Percentiles rank a stretch among this genome's conserved stretches.
Evolutionary conservation across 2,888 invertebrate species (phyloP).

Genomic region (Trissonchulus latispiculum): DNA sequence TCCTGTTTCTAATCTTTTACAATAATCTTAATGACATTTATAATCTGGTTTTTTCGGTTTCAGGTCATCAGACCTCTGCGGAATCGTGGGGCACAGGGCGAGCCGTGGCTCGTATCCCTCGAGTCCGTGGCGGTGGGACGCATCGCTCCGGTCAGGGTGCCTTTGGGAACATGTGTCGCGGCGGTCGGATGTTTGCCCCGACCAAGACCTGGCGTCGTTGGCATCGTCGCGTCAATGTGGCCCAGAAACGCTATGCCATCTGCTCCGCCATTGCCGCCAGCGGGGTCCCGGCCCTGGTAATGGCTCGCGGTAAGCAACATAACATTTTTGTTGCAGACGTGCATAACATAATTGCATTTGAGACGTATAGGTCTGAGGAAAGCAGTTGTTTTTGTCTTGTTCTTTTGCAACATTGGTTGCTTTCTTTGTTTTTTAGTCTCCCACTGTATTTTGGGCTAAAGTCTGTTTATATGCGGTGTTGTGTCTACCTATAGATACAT

Average conservation of each 20-base stretch:
- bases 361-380: too few relatives aligned
- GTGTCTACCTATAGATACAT: too few relatives aligned
- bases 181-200: conserved; percentile 99
- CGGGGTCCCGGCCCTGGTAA: conserved; percentile 88
- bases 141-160: conserved; percentile 99
- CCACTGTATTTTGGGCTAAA: too few relatives aligned
- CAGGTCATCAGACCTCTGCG: conserved; percentile 98
- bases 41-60: too few relatives aligned
- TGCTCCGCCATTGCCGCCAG: conserved; percentile 95
- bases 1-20: too few relatives aligned
- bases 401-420: too few relatives aligned
- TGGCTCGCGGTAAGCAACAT: conserved; percentile 78
- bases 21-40: too few relatives aligned
- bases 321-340: too few relatives aligned
- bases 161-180: conserved; percentile 99
- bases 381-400: too few relatives aligned
- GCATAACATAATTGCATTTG: too few relatives aligned
- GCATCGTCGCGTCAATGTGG: conserved; percentile 91
- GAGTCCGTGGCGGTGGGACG: conserved; percentile 99
- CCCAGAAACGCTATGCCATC: conserved; percentile 88
- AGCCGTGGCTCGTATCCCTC: conserved; percentile 99
- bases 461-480: too few relatives aligned
- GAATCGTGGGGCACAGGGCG: conserved; percentile 99
- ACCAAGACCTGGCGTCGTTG: conserved; percentile 95
- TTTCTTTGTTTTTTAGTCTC: too few relatives aligned